Evolutionary conservation across 2,797 vertebrate genomes (phyloP).

Genomic region (Galagoides demidoff): DNA sequence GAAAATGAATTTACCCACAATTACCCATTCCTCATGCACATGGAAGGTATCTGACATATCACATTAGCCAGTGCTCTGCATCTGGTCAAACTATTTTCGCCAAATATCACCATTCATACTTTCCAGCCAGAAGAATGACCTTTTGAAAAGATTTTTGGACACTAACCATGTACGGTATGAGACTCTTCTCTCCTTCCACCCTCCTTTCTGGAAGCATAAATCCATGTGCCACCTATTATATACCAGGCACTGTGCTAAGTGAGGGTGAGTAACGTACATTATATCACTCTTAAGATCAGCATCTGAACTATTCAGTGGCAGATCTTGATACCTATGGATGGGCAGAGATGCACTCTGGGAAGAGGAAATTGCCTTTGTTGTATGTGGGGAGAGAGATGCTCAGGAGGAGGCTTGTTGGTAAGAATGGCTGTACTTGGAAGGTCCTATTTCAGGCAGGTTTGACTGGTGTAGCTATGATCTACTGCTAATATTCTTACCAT

Average conservation of each 20-base stretch:
- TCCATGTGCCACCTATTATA: neutral
- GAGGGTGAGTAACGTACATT: neutral
- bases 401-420: neutral
- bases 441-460: constrained; percentile 21
- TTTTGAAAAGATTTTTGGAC: constrained; percentile 35
- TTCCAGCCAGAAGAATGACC: neutral
- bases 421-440: neutral
- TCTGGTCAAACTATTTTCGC: constrained; percentile 33
- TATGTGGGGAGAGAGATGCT: neutral
- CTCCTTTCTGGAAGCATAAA: neutral
- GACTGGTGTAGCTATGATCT: neutral
- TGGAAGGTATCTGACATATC: neutral
- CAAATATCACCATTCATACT: constrained; percentile 44
- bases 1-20: constrained; percentile 47
- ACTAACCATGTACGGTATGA: neutral
- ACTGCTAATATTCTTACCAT: neutral
- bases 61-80: neutral
- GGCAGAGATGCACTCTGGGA: neutral
- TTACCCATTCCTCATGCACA: neutral
- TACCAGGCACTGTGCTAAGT: neutral
- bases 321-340: neutral
- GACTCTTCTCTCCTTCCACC: neutral
- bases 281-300: neutral
- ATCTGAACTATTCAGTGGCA: neutral
- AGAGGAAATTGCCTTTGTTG: neutral